Conservation (phyloP, 2,888 invertebrate genomes). For the Pseudoips prasinana region DNA sequence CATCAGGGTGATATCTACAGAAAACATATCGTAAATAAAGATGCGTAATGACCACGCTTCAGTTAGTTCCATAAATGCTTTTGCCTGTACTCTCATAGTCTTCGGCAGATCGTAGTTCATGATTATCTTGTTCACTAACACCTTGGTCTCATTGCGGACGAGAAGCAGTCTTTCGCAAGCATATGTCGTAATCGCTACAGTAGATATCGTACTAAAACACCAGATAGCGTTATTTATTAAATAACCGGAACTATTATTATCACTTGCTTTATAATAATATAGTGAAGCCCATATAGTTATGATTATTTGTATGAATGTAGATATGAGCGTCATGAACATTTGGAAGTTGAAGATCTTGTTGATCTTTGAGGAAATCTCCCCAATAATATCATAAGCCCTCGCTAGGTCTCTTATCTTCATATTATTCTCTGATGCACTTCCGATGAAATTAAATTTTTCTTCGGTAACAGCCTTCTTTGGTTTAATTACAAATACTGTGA, state of each 20-base stretch:
- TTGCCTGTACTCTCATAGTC: conserved; percentile 53
- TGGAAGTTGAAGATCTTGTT: conserved; percentile 57
- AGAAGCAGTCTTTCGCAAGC: conserved; percentile 48
- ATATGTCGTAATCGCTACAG: conserved; percentile 45
- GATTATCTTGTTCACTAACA: conserved; percentile 55
- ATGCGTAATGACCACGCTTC: conserved; percentile 55
- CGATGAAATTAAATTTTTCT: no score
- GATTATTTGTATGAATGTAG: conserved; percentile 52
- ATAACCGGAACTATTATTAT: conserved; percentile 29
- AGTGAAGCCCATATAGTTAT: conserved; percentile 53
- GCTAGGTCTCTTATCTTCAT: no score
- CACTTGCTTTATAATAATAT: conserved; percentile 41
- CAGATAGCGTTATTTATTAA: conserved; percentile 43
- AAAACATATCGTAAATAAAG: conserved; percentile 57
- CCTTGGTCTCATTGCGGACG: conserved; percentile 45
- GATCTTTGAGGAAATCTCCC: conserved; percentile 43
- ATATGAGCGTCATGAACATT: conserved; percentile 54
- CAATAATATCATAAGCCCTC: conserved; percentile 12
- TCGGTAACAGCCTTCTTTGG: no score
- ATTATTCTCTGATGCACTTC: no score
- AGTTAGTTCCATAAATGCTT: conserved; percentile 60
- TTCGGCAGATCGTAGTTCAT: conserved; percentile 59
- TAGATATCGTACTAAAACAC: conserved; percentile 43
- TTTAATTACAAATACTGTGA: no score
- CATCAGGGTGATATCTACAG: conserved; percentile 59